These are phyloP conservation scores for Microplitis demolitor DNA, from an alignment of 1,140 invertebrate species.

Conservation along the genomic window DNA sequence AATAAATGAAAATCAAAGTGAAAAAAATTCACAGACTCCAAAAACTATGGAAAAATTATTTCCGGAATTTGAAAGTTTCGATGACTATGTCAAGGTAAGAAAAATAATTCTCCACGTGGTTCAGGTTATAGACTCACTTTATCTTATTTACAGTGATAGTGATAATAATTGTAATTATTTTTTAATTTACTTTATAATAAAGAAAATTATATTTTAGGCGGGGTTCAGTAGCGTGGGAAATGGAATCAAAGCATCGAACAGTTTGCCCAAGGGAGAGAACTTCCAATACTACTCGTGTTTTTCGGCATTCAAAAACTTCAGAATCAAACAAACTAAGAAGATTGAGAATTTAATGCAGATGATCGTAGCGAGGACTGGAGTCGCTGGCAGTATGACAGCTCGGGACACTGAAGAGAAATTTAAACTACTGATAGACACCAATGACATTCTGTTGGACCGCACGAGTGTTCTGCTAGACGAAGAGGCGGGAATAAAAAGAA, in stretches of 20 bases:
- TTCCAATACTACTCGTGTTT: conserved; percentile 74
- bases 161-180: background rate
- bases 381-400: conserved; percentile 66
- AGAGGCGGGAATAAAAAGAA: conserved; percentile 69
- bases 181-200: background rate
- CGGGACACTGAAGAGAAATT: conserved; percentile 73
- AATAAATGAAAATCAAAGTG: background rate
- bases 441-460: conserved; percentile 81
- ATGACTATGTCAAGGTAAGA: background rate
- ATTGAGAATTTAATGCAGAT: conserved; percentile 63
- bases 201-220: conserved; percentile 53
- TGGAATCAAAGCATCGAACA: conserved; percentile 72
- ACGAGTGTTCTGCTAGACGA: conserved; percentile 72
- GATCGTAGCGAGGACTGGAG: conserved; percentile 66
- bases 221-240: conserved; percentile 65
- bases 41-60: background rate
- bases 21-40: background rate
- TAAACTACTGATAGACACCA: conserved; percentile 75
- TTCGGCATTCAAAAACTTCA: conserved; percentile 68
- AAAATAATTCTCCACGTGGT: background rate
- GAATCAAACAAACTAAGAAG: conserved; percentile 65
- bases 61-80: background rate
- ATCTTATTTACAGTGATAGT: background rate
- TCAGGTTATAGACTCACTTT: background rate
- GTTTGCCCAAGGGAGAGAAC: conserved; percentile 70